Percentiles rank a stretch among this genome's conserved stretches.
Evolutionary conservation across 1,140 invertebrate species (phyloP).

Genomic region (Sarcophaga peregrina): DNA sequence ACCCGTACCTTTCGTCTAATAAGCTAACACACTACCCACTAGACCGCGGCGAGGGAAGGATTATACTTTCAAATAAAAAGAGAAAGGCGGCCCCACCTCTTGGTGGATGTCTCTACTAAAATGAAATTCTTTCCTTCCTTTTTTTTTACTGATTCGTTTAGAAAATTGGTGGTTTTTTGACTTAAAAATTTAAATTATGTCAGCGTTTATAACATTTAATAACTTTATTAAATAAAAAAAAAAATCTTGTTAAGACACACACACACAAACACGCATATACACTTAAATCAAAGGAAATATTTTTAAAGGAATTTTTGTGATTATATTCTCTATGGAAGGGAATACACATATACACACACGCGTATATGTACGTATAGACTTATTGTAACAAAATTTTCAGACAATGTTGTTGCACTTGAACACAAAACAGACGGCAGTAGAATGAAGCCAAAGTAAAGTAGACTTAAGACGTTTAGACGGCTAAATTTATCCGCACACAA

Average conservation of each 20-base stretch:
- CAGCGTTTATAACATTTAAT: constrained; percentile 8
- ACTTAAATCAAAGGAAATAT: neutral
- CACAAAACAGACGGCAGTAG: neutral
- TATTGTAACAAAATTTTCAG: neutral
- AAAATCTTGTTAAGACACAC: neutral
- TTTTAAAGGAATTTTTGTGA: neutral
- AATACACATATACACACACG: neutral
- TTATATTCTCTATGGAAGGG: neutral
- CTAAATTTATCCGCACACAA: neutral
- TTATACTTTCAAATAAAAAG: too few species aligned
- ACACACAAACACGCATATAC: neutral
- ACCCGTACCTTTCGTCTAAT: too few species aligned
- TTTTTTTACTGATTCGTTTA: too few species aligned
- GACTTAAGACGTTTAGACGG: constrained; percentile 13
- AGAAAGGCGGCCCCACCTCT: too few species aligned
- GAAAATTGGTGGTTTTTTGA: too few species aligned
- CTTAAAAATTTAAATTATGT: neutral
- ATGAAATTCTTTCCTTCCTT: too few species aligned
- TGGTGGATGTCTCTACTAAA: too few species aligned
- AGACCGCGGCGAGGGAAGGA: too few species aligned
- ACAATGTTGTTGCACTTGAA: constrained; percentile 4
- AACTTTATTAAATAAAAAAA: neutral
- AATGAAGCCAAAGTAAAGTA: too few species aligned
- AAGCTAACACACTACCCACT: too few species aligned
- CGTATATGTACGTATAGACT: neutral